These are phyloP conservation scores for Melierax canorus DNA, from an alignment of 2,113 vertebrate genomes.

Conservation along the genomic window DNA sequence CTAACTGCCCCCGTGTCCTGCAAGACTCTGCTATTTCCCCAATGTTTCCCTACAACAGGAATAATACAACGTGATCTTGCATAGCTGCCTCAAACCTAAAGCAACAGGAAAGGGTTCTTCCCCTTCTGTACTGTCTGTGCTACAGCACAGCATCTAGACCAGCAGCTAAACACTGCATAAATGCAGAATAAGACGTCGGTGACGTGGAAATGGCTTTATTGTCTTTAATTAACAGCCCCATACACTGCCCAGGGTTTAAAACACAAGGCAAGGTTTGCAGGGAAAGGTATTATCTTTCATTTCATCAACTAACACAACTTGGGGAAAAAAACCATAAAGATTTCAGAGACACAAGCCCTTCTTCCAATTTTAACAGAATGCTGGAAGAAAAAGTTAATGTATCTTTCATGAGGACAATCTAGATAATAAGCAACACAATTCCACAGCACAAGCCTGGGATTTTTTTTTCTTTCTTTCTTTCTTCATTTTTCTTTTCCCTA, in stretches of 20 bases:
- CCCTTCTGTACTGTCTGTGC: not conserved
- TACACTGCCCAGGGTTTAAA: not conserved
- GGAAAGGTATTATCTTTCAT: not conserved
- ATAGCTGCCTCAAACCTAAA: not conserved
- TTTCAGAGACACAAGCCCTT: slow-evolving; percentile 18
- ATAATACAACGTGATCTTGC: not conserved
- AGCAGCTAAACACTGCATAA: not conserved
- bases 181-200: rapidly evolving
- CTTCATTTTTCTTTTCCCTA: not conserved
- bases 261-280: not conserved
- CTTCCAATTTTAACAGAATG: slow-evolving; percentile 58
- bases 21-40: not conserved
- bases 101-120: not conserved
- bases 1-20: not conserved
- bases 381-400: slow-evolving; percentile 51
- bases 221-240: not conserved
- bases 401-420: slow-evolving; percentile 58
- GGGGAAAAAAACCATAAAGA: not conserved
- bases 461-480: not conserved
- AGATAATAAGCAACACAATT: slow-evolving; percentile 58
- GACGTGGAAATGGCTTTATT: rapidly evolving
- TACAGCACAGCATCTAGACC: not conserved
- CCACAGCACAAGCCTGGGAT: not conserved
- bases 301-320: not conserved
- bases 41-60: not conserved